Evolutionary conservation across 1,140 invertebrate genomes (phyloP).

Genomic region (Orius insidiosus): DNA sequence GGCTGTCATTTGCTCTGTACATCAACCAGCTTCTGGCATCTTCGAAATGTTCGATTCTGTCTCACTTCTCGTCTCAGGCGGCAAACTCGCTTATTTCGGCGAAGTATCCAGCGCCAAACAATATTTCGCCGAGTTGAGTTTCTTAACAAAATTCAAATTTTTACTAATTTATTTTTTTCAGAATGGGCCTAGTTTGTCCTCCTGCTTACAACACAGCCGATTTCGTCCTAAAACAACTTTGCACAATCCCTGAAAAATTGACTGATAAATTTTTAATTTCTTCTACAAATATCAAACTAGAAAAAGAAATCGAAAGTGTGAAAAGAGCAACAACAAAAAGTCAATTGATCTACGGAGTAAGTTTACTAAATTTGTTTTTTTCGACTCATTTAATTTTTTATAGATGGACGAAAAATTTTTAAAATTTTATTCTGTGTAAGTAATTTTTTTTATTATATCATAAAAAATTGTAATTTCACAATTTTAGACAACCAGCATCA

Average conservation of each 20-base stretch:
- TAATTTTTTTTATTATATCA: background rate
- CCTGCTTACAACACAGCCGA: conserved; percentile 53
- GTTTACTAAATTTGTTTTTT: background rate
- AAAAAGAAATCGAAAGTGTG: conserved; percentile 7
- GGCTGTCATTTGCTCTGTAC: conserved; percentile 67
- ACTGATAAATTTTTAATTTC: conserved; percentile 33
- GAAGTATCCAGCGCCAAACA: conserved; percentile 17
- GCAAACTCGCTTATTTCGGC: conserved; percentile 39
- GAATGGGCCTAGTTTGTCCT: conserved; percentile 40
- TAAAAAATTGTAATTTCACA: conserved; percentile 1
- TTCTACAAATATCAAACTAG: conserved; percentile 21
- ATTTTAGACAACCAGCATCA: too few species aligned
- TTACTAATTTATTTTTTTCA: conserved; percentile 22
- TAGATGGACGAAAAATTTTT: conserved; percentile 14
- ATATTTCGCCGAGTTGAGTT: conserved; percentile 16
- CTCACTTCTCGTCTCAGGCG: conserved; percentile 52
- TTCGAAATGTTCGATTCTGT: conserved; percentile 67
- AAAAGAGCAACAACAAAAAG: background rate
- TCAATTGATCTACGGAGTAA: conserved; percentile 8
- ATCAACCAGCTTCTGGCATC: conserved; percentile 72
- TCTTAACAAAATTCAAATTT: background rate
- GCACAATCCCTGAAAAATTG: conserved; percentile 34
- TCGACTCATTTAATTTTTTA: conserved; percentile 1
- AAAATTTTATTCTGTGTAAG: conserved; percentile 15
- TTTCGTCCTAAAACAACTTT: conserved; percentile 46